Conservation (phyloP, 2,113 vertebrate genomes). For the Engraulis encrasicolus region DNA sequence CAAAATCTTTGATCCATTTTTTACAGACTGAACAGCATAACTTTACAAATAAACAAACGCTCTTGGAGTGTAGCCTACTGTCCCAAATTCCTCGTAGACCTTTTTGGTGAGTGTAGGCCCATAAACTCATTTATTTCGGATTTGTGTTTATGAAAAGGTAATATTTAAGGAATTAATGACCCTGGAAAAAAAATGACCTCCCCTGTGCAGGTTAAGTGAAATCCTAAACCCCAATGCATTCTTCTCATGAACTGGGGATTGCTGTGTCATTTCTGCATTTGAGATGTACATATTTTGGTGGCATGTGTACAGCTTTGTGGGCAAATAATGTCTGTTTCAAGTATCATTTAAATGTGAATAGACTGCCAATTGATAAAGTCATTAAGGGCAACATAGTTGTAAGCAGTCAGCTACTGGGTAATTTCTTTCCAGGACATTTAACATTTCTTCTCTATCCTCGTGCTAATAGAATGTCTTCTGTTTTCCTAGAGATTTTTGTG, state of each 20-base stretch:
- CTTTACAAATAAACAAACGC: background rate
- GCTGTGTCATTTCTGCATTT: background rate
- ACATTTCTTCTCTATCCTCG: background rate
- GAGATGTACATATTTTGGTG: background rate
- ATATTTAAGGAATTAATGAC: constrained; percentile 17
- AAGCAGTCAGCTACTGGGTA: background rate
- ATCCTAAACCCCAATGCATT: background rate
- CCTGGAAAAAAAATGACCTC: background rate
- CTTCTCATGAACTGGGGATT: background rate
- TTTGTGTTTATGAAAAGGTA: constrained; percentile 5
- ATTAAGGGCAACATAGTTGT: background rate
- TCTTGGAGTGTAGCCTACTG: background rate
- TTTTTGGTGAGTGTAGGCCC: background rate
- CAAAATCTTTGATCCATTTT: background rate
- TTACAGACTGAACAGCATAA: background rate
- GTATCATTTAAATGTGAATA: background rate
- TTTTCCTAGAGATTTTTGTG: too few relatives aligned
- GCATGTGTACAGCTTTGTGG: background rate
- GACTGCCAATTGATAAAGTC: background rate
- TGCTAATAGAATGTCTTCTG: too few relatives aligned
- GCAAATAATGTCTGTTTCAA: background rate
- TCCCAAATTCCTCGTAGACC: background rate
- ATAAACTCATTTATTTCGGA: background rate
- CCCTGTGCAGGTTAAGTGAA: background rate
- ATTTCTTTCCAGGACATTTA: background rate